Evolutionary conservation across 2,113 vertebrate species (phyloP), one percentile per base, ranked within the genome.

Genomic region (Coreoperca whiteheadi): DNA sequence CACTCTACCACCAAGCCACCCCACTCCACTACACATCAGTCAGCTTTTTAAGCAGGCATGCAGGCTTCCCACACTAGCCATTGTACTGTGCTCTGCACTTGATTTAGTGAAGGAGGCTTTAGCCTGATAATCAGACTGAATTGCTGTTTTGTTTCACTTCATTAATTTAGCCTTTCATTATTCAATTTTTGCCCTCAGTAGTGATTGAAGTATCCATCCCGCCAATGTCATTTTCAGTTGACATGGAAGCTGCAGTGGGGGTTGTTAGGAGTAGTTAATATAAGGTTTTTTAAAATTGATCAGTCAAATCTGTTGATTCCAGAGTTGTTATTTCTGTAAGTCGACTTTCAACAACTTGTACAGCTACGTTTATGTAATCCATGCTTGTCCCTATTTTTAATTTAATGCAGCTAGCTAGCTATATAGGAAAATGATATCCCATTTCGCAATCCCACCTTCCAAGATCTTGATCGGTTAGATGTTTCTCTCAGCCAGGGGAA

Each of bases 261-360:
- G 6, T 14, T 15, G 37, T 57, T n/a, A n/a, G n/a, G n/a, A n/a
- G n/a, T n/a, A n/a, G n/a, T n/a, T n/a, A n/a, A n/a, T n/a, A n/a
- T n/a, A n/a, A n/a, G n/a, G n/a, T n/a, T n/a, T 74, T 74, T 46
- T 48, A 25, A 74, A 28, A 50, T 12, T 9, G 11, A 51, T 71
- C 8, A 18, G 14, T 39, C 10, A 21, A 39, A 23, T 14, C 37
- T 39, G 20, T 23, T 2, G 10, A 37, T 23, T 57, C 28, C 41
- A 20, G 69, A 72, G 23, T n/a, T 18, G 15, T 34, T 57, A 28
- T 57, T 63, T 15, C 20, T 37, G 1, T 37, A 6, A 60, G 28
- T 69, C 3, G 0, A 12, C 12, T 21, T 50, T 48, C 66, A 68
- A 32, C 16, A 48, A 68, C 8, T 30, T 68, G 18, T 2, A 18